Base-by-base conservation (phyloP, 2,797 vertebrate species). In the Somateria mollissima region DNA sequence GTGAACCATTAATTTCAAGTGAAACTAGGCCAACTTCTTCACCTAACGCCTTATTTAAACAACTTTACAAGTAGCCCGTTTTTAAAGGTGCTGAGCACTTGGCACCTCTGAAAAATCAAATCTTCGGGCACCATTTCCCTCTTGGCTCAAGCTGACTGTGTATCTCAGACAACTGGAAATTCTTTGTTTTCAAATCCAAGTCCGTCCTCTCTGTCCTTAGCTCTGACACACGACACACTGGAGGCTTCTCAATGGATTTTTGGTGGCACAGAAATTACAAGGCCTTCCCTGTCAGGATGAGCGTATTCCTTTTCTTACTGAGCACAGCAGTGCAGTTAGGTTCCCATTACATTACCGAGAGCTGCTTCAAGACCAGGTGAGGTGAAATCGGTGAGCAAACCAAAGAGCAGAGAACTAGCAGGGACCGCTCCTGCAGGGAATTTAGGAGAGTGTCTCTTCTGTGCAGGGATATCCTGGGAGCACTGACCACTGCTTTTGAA, bases 401-500 rank as follows among this genome's bases (percentile, higher is more conserved):
- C 64, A 6, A 39, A 71, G 36, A 37, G 64, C 32, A 88, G 83
- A 90, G 65, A 36, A 79, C 49, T 5, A 73, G 45, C 67, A 92
- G 49, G 73, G 91, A 19, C n/a, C 10, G 36, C 60, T 77, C 24
- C 60, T 27, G 13, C 32, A 39, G 24, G 8, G n/a, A 24, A 24
- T 5, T 21, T 2, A 53, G 47, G 70, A 10, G 32, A 62, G 12
- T 10, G 19, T 12, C 62, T 77, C 49, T 34, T 60, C 25, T 36
- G 72, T 6, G 6, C 84, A 77, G 47, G 41, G 78, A 58, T 45
- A 79, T 65, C 61, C 88, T 0, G 2, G 66, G 57, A 79, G 84
- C 19, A 1, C 61, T 85, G 86, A 82, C 80, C 88, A 53, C 78
- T 60, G 90, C 96, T 93, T 87, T 83, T 3, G 8, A 77, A 95